Evolutionary conservation across 2,888 invertebrate genomes (phyloP), one percentile per base, ranked within the genome.

Genomic region (Heteromurus nitidus): DNA sequence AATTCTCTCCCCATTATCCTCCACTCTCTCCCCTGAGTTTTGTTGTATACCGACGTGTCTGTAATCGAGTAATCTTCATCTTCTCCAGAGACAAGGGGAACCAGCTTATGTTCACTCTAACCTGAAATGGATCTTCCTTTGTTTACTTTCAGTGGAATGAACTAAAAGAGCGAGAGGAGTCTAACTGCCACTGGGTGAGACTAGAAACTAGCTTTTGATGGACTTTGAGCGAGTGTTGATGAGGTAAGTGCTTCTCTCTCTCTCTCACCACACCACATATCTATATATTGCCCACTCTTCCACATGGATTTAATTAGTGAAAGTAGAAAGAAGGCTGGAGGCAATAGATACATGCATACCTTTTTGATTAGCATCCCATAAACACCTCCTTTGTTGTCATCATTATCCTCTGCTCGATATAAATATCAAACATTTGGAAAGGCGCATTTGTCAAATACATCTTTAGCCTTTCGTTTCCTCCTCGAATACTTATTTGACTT

Each of bases 231-330:
- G 44, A 44, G 44, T n/a, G 44, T n/a, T 50, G 50, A 9, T 50
- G 50, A 50, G n/a, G 50, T 50, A 50, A 50, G 50, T 50, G 9
- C 20, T 18, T 58, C 5, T 58, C 7, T 58, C 22, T 67, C 22
- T 31, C 30, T 30, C 18, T 68, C 53, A 20, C 22, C 50, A 1
- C 13, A 22, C 22, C 36, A n/a, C 11, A 47, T 47, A 3, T 20
- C 36, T 36, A 36, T 13, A 36, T 13, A 36, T 36, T 36, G 36
- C 36, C n/a, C 20, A 24, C 70, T 36, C 47, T 58, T 72, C 60
- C 60, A 42, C 60, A 28, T 72, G 72, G 58, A 72, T 72, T 72
- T 72, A 72, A 72, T 72, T 72, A 72, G 72, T 58, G 58, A 72
- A 72, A 72, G 72, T 72, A 72, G 50, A n/a, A 50, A n/a, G n/a